Evolutionary conservation across 1,140 invertebrate species (phyloP).

Genomic region (Drosophila nigrodunni): DNA sequence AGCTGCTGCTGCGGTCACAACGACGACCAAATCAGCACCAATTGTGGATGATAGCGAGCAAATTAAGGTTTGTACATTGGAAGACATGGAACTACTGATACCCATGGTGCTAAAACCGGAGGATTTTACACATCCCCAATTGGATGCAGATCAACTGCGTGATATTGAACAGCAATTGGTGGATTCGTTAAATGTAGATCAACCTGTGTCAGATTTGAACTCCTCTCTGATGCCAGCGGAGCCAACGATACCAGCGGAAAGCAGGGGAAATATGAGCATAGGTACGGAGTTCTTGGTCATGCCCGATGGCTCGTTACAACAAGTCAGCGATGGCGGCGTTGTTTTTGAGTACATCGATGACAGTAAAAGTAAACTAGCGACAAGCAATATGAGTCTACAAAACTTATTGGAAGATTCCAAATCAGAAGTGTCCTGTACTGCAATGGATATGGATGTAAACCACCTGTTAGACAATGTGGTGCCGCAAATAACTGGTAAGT

Average conservation of each 20-base stretch:
- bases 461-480: conserved; percentile 57
- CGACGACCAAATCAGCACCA: neutral
- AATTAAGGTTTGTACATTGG: conserved; percentile 61
- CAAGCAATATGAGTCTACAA: conserved; percentile 50
- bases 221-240: neutral
- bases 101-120: conserved; percentile 65
- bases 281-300: conserved; percentile 75
- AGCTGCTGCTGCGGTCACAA: conserved; percentile 4
- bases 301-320: conserved; percentile 72
- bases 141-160: conserved; percentile 56
- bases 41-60: conserved; percentile 22
- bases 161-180: conserved; percentile 61
- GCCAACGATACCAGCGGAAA: conserved; percentile 22
- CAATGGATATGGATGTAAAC: conserved; percentile 67
- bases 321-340: conserved; percentile 68
- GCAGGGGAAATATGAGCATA: conserved; percentile 59
- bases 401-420: conserved; percentile 43
- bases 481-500: conserved; percentile 47
- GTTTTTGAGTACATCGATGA: conserved; percentile 72
- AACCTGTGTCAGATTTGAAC: neutral
- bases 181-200: conserved; percentile 5
- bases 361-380: conserved; percentile 34
- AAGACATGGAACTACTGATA: conserved; percentile 68
- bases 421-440: conserved; percentile 6
- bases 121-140: conserved; percentile 55